Evolutionary conservation across 2,888 invertebrate genomes (phyloP).

Genomic region (Acanthoscelides obtectus): DNA sequence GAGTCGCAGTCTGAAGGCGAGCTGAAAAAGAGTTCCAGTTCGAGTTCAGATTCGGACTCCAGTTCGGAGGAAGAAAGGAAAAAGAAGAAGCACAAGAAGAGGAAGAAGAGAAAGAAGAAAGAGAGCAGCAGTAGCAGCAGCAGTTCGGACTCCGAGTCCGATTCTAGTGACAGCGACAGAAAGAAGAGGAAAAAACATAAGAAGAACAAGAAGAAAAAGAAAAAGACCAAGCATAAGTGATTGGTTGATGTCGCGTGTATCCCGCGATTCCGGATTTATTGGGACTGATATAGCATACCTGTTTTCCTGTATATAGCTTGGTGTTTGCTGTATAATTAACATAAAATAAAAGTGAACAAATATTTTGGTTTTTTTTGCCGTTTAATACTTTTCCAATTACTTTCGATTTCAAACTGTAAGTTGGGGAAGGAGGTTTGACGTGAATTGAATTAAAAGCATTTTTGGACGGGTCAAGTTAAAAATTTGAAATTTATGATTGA

Average conservation of each 20-base stretch:
- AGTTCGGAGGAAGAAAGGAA: constrained; percentile 43
- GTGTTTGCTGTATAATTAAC: background rate
- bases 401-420: no score
- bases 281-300: background rate
- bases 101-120: constrained; percentile 50
- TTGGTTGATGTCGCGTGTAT: background rate
- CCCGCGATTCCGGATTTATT: background rate
- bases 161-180: constrained; percentile 60
- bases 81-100: constrained; percentile 43
- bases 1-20: constrained; percentile 61
- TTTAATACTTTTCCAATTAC: no score
- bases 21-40: constrained; percentile 42
- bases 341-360: background rate
- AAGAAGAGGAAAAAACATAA: constrained; percentile 67
- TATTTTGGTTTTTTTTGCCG: background rate
- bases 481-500: no score
- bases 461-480: no score
- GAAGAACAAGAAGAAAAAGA: constrained; percentile 69
- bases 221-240: constrained; percentile 60
- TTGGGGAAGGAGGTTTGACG: no score
- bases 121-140: constrained; percentile 45
- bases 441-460: no score
- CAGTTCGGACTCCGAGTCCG: constrained; percentile 60
- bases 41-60: constrained; percentile 39
- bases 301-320: background rate